A percentile compares a stretch with the other conserved stretches of the same genome.
Evolutionary conservation across 2,888 invertebrate genomes (phyloP).

Genomic region (Anthophora plumipes): DNA sequence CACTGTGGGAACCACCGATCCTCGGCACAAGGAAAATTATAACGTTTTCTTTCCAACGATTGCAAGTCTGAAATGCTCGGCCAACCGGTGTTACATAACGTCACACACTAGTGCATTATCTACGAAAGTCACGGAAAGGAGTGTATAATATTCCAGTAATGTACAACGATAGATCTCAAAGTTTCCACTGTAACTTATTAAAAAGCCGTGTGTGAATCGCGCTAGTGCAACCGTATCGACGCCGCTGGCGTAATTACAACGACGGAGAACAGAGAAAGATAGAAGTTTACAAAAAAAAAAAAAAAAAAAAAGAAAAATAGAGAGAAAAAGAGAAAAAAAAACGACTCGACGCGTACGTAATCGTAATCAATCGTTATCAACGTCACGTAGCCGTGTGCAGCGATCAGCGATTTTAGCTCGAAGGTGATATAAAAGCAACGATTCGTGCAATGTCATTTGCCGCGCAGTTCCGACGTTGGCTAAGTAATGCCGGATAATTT

Average conservation of each 20-base stretch:
- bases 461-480: conserved; percentile 43
- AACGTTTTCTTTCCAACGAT: not conserved
- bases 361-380: conserved; percentile 51
- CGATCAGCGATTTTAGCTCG: conserved; percentile 34
- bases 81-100: conserved; percentile 10
- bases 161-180: conserved; percentile 31
- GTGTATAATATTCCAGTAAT: not conserved
- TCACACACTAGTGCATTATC: conserved; percentile 20
- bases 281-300: not conserved
- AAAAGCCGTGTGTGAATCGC: conserved; percentile 40
- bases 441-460: conserved; percentile 45
- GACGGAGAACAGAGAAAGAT: not conserved
- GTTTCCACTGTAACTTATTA: conserved; percentile 36
- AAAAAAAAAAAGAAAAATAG: not conserved
- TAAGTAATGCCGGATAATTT: conserved; percentile 49
- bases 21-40: too few species aligned
- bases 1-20: not conserved
- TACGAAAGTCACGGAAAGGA: conserved; percentile 12
- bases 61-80: conserved; percentile 9
- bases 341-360: conserved; percentile 27
- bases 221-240: not conserved
- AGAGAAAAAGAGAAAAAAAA: not conserved
- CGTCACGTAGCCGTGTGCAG: conserved; percentile 12
- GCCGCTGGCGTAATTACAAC: conserved; percentile 20
- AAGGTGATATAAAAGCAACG: conserved; percentile 29